Evolutionary conservation across 2,888 invertebrate species (phyloP), one percentile per base, ranked within the genome.

Genomic region (Microplitis manilae): DNA sequence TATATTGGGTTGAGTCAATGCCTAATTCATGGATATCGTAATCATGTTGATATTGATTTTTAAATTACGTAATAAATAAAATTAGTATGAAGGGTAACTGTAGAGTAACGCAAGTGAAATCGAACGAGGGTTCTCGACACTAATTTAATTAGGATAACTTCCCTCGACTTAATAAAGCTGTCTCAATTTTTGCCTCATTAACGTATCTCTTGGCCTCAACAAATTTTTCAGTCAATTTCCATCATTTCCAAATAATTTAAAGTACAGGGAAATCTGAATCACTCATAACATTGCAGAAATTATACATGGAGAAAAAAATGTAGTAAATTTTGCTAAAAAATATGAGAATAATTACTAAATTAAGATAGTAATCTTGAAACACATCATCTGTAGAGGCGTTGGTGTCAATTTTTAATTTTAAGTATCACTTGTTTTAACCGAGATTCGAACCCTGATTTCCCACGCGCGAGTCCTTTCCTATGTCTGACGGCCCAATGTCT

Each of bases 41-140:
- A 80, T 79, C 79, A 80, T 71, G 76, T 61, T 74, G 75, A 73
- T 81, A 89, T 89, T 86, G 89, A 89, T 89, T 89, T 89, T 89
- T 86, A 88, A 89, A 89, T 89, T 88, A 85, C 85, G 86, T 88
- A 88, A 89, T 88, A 89, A 89, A 89, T 88, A 88, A 87, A 88
- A 89, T 89, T 89, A 89, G 87, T 65, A 41, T 20, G 75, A 83
- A 86, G 87, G 88, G 87, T 88, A 86, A 85, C 83, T 87, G 80
- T 76, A 40, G 68, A 65, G 41, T 41, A 64, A 68, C 20, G 67
- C 68, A 67, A 50, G 70, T 41, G 61, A 17, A 30, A 70, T 80
- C 78, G 73, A 59, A 73, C 75, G 74, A 76, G 79, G 82, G 83
- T 81, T 77, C 78, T 15, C 41, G 59, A 65, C 62, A 74, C 83